phyloP scores from a whole-genome alignment of 2,888 invertebrate genomes.

The Sclerodermus sp. region DNA sequence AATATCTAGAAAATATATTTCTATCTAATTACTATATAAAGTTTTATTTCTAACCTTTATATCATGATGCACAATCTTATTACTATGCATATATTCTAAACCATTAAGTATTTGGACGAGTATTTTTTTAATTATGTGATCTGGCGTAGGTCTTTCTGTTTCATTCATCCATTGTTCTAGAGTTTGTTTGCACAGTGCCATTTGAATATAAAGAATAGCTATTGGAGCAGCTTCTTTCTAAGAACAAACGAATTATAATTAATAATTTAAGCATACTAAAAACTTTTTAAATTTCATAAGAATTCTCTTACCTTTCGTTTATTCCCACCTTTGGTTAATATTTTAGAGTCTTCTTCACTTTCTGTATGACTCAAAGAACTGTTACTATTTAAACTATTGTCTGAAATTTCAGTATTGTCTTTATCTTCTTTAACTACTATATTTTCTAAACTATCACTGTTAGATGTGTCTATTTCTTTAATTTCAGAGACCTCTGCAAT shows the following conservation, averaged over 20 bases:
- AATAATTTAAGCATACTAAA: background rate
- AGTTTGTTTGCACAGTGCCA: slow-evolving; percentile 78
- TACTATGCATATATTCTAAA: slow-evolving; percentile 76
- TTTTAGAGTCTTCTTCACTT: too few relatives aligned
- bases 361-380: too few relatives aligned
- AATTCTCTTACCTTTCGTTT: too few relatives aligned
- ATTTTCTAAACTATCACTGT: too few relatives aligned
- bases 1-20: background rate
- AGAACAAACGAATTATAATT: background rate
- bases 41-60: slow-evolving; percentile 62
- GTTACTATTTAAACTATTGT: too few relatives aligned
- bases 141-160: slow-evolving; percentile 45
- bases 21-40: too few relatives aligned
- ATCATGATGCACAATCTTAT: slow-evolving; percentile 79
- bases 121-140: slow-evolving; percentile 61
- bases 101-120: slow-evolving; percentile 73
- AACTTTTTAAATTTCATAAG: background rate
- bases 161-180: slow-evolving; percentile 75
- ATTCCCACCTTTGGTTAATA: too few relatives aligned
- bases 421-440: too few relatives aligned
- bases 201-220: slow-evolving; percentile 78
- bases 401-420: too few relatives aligned
- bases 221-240: background rate
- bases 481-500: too few relatives aligned
- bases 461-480: too few relatives aligned